A percentile compares a stretch with the other conserved stretches of the same genome.
phyloP scores from a whole-genome alignment of 2,113 vertebrate genomes.

The Heterotis niloticus region DNA sequence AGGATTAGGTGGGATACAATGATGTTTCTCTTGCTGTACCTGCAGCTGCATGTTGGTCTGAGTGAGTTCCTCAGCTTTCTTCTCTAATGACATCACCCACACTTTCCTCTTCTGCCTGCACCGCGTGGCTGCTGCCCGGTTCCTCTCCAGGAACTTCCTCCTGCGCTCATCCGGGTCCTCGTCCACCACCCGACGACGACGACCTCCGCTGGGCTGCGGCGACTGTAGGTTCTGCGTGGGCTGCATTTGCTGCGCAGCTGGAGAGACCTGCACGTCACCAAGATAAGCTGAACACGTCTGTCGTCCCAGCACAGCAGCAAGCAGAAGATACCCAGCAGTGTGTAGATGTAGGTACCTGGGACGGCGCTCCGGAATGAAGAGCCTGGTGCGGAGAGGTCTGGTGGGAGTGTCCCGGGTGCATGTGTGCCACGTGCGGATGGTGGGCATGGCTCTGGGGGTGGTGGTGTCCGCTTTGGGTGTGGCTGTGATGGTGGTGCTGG shows the following conservation, averaged over 20 bases:
- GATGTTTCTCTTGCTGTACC: slow-evolving; percentile 62
- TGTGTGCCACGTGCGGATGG: slow-evolving; percentile 80
- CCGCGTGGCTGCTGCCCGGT: slow-evolving; percentile 91
- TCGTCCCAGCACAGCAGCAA: no score
- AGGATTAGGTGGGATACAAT: background rate
- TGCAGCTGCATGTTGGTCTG: slow-evolving; percentile 98
- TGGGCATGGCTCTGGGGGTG: slow-evolving; percentile 72
- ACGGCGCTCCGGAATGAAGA: slow-evolving; percentile 72
- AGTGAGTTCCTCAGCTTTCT: slow-evolving; percentile 97
- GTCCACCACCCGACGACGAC: slow-evolving; percentile 80
- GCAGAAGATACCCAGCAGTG: no score
- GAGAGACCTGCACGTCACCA: slow-evolving; percentile 59
- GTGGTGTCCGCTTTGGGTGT: slow-evolving; percentile 60
- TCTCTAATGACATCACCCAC: slow-evolving; percentile 98
- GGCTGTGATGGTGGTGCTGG: slow-evolving; percentile 75
- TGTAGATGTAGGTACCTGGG: slow-evolving; percentile 70
- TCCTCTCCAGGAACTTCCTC: slow-evolving; percentile 95
- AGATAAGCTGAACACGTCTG: background rate
- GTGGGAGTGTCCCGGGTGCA: slow-evolving; percentile 72
- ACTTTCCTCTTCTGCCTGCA: slow-evolving; percentile 98
- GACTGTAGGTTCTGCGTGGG: slow-evolving; percentile 71
- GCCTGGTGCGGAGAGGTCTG: slow-evolving; percentile 81
- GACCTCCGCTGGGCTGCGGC: slow-evolving; percentile 65
- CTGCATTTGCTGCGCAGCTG: slow-evolving; percentile 79
- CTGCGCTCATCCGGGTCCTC: slow-evolving; percentile 92